These are phyloP conservation scores for Calidris pygmaea DNA, from an alignment of 2,113 vertebrate genomes.

Conservation along the genomic window DNA sequence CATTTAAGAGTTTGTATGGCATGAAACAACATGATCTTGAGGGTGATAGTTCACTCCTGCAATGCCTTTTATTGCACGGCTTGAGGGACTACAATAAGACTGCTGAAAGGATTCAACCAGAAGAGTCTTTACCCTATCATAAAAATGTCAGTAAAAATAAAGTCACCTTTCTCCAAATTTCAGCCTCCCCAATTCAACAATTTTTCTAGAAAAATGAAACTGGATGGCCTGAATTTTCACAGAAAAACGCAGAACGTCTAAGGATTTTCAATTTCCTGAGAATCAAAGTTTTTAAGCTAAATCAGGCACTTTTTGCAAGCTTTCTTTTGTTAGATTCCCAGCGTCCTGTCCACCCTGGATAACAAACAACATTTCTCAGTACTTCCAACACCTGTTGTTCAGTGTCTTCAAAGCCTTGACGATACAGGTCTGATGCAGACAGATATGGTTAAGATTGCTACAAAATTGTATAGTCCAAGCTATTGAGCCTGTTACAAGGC, in stretches of 20 bases:
- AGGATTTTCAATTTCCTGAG: neutral
- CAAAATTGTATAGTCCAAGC: neutral
- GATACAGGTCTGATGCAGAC: neutral
- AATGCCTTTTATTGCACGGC: neutral
- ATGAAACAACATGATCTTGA: neutral
- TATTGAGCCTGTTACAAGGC: neutral
- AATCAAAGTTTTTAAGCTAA: neutral
- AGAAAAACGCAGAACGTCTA: neutral
- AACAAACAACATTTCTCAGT: neutral
- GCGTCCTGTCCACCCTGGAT: neutral
- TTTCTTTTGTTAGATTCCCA: neutral
- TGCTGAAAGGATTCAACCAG: neutral
- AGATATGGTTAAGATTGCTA: neutral
- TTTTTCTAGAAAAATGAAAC: neutral
- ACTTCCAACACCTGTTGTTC: neutral
- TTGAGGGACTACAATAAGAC: neutral
- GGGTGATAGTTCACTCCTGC: neutral
- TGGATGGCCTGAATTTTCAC: neutral
- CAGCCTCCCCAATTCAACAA: accelerated
- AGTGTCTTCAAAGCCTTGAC: neutral
- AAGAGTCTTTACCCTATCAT: neutral
- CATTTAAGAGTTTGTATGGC: neutral
- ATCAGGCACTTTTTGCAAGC: neutral
- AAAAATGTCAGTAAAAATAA: neutral
- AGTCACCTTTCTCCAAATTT: neutral